Conservation (phyloP, 1,140 invertebrate genomes). For the Hyphantria cunea region DNA sequence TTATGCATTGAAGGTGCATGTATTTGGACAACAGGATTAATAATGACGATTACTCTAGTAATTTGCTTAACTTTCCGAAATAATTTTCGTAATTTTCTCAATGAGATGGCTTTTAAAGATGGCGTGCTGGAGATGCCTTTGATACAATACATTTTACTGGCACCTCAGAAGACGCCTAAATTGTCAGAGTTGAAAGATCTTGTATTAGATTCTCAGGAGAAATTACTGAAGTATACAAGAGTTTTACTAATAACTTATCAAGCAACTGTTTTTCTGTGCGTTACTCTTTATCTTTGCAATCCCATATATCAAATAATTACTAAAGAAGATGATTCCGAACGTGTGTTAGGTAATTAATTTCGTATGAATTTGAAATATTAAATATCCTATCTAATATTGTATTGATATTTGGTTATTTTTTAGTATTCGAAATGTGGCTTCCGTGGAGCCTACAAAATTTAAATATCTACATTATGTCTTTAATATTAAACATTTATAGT, state of each 20-base stretch:
- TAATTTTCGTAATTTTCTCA: constrained; percentile 54
- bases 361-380: neutral
- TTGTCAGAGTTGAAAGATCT: constrained; percentile 55
- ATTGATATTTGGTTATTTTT: constrained; percentile 33
- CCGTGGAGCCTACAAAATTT: constrained; percentile 67
- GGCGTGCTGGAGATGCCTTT: constrained; percentile 59
- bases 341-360: constrained; percentile 57
- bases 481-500: constrained; percentile 60
- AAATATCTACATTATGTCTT: constrained; percentile 55
- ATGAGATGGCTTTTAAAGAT: constrained; percentile 62
- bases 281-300: constrained; percentile 60
- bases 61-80: constrained; percentile 58
- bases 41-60: constrained; percentile 64
- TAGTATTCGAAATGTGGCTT: constrained; percentile 75
- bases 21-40: constrained; percentile 66
- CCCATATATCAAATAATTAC: constrained; percentile 61
- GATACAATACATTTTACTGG: constrained; percentile 44
- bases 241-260: constrained; percentile 60
- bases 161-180: constrained; percentile 30
- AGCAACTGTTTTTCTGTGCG: constrained; percentile 48
- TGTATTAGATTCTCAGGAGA: constrained; percentile 54
- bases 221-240: constrained; percentile 51
- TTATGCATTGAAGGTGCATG: constrained; percentile 63
- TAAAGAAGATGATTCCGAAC: constrained; percentile 49
- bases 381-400: neutral